Conservation (phyloP, 2,888 invertebrate species). For the Agrilus cyanescens region DNA sequence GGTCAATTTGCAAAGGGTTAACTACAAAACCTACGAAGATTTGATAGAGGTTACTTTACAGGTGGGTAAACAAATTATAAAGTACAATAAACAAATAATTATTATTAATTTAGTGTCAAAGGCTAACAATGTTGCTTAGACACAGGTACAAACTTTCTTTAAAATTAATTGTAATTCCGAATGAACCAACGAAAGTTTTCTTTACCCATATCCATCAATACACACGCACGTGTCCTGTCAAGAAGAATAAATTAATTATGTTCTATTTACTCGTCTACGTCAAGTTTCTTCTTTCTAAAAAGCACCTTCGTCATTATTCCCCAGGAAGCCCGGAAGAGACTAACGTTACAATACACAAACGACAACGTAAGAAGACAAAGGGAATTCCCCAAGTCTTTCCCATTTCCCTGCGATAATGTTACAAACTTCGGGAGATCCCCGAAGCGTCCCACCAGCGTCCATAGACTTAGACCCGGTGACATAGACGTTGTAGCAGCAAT, state of each 20-base stretch:
- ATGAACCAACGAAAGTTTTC: background rate
- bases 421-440: conserved; percentile 28
- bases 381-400: conserved; percentile 38
- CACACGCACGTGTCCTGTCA: background rate
- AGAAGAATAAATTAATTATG: too few species aligned
- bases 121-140: too few species aligned
- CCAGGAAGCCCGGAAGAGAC: conserved; percentile 21
- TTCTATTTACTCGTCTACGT: too few species aligned
- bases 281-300: too few species aligned
- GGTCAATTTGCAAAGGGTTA: too few species aligned
- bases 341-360: conserved; percentile 38
- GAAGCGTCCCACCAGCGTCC: conserved; percentile 49
- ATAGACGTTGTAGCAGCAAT: conserved; percentile 61
- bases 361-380: conserved; percentile 42
- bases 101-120: too few species aligned
- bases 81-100: too few species aligned
- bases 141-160: too few species aligned
- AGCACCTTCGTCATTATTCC: background rate
- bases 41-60: too few species aligned
- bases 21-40: too few species aligned
- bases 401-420: conserved; percentile 46
- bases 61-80: too few species aligned
- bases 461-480: conserved; percentile 54
- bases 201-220: background rate
- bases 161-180: too few species aligned